Conservation (phyloP, 2,113 vertebrate genomes). For the Hemicordylus capensis region DNA sequence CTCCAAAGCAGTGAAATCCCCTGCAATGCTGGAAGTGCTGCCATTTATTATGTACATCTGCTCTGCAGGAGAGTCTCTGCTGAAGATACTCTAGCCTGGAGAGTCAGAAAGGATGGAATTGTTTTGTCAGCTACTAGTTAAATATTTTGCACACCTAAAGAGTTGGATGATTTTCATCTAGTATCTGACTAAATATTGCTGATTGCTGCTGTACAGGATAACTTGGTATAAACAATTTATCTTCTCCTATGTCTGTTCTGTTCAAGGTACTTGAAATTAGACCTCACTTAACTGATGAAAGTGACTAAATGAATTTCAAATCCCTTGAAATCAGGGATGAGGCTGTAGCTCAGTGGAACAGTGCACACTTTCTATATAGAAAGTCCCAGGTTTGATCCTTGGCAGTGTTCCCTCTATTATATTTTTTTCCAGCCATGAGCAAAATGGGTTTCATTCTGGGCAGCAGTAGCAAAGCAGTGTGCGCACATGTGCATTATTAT, state of each 20-base stretch:
- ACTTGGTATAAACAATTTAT: not conserved
- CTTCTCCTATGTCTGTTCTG: not conserved
- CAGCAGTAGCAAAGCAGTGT: no score
- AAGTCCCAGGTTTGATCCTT: no score
- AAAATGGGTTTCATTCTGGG: no score
- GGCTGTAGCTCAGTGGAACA: no score
- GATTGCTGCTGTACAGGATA: no score
- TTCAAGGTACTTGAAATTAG: conserved; percentile 46
- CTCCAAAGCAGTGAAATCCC: conserved; percentile 55
- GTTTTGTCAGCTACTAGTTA: conserved; percentile 29
- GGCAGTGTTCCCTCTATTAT: no score
- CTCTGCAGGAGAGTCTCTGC: conserved; percentile 29
- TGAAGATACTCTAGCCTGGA: not conserved
- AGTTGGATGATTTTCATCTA: not conserved
- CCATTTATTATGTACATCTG: conserved; percentile 11
- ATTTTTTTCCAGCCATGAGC: no score
- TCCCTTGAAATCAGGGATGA: conserved; percentile 17
- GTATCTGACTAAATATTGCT: not conserved
- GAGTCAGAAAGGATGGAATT: conserved; percentile 31
- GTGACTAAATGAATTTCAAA: conserved; percentile 19
- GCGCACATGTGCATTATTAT: no score
- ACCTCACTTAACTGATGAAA: not conserved
- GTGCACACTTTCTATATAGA: no score
- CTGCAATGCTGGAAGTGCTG: conserved; percentile 52
- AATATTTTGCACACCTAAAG: not conserved